A percentile compares a stretch with the other conserved stretches of the same genome.
Conservation (phyloP, 2,888 invertebrate species). For the Apotomis turbidana region DNA sequence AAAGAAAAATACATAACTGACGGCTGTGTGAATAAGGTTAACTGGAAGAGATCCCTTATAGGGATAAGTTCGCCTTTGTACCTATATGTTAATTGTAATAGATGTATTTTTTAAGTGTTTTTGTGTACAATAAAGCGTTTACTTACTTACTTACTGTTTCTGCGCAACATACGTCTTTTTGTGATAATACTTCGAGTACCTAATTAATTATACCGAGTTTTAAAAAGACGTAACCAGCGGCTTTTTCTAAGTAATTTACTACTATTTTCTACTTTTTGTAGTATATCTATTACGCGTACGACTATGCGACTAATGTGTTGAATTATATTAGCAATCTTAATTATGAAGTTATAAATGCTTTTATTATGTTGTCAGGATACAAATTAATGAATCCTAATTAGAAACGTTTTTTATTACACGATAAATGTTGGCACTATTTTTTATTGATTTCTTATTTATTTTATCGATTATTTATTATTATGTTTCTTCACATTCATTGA, state of each 20-base stretch:
- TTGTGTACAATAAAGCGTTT: no score
- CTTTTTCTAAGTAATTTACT: neutral
- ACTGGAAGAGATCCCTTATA: no score
- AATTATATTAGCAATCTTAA: neutral
- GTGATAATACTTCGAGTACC: neutral
- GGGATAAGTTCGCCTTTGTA: no score
- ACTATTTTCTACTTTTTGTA: neutral
- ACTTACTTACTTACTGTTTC: no score
- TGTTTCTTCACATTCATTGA: no score
- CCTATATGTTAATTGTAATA: no score
- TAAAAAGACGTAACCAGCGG: slow-evolving; percentile 1
- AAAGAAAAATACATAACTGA: slow-evolving; percentile 2
- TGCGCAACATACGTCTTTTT: neutral
- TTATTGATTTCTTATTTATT: no score
- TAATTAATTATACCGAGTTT: neutral
- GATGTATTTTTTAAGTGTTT: no score
- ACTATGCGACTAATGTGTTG: neutral
- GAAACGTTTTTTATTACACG: neutral
- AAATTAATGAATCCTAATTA: neutral
- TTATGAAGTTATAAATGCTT: neutral
- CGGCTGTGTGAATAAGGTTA: no score
- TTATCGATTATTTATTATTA: no score
- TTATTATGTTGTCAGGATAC: neutral
- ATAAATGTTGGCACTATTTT: neutral
- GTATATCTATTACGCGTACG: neutral